These are phyloP conservation scores for Micronycteris hirsuta DNA, from an alignment of 2,113 vertebrate genomes.

Conservation along the genomic window DNA sequence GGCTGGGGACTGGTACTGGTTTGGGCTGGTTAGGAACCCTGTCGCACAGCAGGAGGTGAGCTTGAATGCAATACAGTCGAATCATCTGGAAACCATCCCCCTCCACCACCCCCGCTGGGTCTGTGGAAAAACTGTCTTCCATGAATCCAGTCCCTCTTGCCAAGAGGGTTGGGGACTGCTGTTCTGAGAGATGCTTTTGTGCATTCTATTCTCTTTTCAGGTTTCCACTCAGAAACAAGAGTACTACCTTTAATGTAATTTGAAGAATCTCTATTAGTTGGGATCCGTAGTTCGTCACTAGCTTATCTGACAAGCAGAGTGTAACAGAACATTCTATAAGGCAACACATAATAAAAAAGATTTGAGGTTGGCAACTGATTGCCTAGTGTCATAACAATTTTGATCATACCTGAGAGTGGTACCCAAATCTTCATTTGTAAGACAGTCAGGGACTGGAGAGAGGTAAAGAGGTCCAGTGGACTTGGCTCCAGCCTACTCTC, in stretches of 20 bases:
- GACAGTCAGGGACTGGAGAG: not conserved
- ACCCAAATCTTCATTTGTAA: not conserved
- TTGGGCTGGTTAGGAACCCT: no score
- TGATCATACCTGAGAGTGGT: not conserved
- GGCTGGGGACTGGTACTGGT: no score
- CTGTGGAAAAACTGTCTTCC: no score
- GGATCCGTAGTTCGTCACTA: not conserved
- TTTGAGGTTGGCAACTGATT: not conserved
- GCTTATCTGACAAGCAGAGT: not conserved
- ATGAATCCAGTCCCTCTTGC: no score
- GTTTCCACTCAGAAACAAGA: not conserved
- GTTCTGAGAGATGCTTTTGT: not conserved
- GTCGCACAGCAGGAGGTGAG: no score
- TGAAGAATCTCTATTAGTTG: not conserved
- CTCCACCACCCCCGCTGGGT: no score
- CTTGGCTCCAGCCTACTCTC: not conserved
- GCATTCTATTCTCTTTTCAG: not conserved
- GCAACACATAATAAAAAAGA: not conserved
- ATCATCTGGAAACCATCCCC: no score
- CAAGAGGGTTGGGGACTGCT: no score
- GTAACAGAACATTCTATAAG: not conserved
- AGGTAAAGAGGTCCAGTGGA: not conserved
- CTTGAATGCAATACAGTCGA: no score
- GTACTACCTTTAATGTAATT: not conserved
- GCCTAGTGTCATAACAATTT: not conserved